Conservation (phyloP, 2,797 vertebrate species). For the Falco berigora region DNA sequence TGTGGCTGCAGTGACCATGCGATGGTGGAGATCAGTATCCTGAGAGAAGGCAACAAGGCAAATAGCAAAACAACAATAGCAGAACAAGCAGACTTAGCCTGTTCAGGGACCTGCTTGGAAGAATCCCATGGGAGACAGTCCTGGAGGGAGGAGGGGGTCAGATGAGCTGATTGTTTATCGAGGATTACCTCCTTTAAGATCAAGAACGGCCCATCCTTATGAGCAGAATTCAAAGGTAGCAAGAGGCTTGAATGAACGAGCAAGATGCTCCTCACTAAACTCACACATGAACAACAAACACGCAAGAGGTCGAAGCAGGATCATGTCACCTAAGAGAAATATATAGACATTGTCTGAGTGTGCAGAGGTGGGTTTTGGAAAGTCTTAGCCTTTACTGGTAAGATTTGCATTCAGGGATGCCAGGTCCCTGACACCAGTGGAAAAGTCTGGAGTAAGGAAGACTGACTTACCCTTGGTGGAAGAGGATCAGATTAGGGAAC, state of each 20-base stretch:
- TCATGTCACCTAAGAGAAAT: background rate
- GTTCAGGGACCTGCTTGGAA: background rate
- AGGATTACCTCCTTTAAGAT: background rate
- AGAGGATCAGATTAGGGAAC: background rate
- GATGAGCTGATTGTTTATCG: background rate
- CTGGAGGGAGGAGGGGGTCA: background rate
- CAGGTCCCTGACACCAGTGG: background rate
- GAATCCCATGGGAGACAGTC: background rate
- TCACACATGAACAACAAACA: background rate
- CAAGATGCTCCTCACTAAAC: background rate
- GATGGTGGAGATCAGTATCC: background rate
- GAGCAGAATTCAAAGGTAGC: background rate
- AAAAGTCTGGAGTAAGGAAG: background rate
- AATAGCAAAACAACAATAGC: background rate
- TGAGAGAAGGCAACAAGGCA: background rate
- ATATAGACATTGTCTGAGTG: background rate
- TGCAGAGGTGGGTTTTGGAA: background rate
- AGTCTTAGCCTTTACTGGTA: background rate
- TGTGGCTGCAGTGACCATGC: background rate
- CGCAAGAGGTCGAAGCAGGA: background rate
- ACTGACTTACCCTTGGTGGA: background rate
- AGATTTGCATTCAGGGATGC: background rate
- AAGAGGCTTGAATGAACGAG: background rate
- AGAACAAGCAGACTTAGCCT: background rate
- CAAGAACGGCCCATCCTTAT: background rate